Base-by-base conservation (phyloP, 1,140 invertebrate species). In the Mizuhopecten yessoensis region DNA sequence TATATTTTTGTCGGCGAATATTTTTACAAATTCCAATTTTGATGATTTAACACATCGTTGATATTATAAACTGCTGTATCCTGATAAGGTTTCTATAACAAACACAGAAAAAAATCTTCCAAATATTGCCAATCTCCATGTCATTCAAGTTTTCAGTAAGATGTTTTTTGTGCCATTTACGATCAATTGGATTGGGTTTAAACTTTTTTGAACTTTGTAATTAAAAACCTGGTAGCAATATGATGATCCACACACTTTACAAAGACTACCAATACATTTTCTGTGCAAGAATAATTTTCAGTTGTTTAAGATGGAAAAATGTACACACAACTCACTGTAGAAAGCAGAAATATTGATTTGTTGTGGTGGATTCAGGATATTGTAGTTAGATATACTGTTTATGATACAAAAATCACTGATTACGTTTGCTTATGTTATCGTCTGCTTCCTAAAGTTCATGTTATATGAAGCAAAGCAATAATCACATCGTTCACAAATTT, bases 401-500 rank as follows among this genome's bases (percentile, higher is more conserved):
- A n/a, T n/a, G 9, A 5, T 9, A 75, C 57, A 75, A 75, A 75
- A 75, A 75, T 75, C 57, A 75, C 57, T 75, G 57, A 75, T 75
- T 75, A n/a, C n/a, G 20, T 29, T 29, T 29, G 57, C 57, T 75
- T 75, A 5, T 75, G 23, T 29, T 75, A 11, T 29, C 17, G n/a
- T 75, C 9, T 9, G 57, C 57, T 75, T n/a, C n/a, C 29, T 39
- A 39, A 39, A 39, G 23, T 17, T 29, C 0, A n/a, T 29, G n/a
- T 75, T 75, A 9, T 75, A 29, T 75, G n/a, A 75, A 75, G 23
- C n/a, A n/a, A 75, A 75, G 57, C 57, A 75, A 75, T 75, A 75
- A 75, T 29, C 13, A 39, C 36, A 7, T 39, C 11, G n/a, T 29
- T 75, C 57, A 75, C 57, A 75, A 75, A 75, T 75, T 75, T 29